Evolutionary conservation across 1,140 invertebrate species (phyloP), one percentile per base, ranked within the genome.

Genomic region (Calephelis nemesis): DNA sequence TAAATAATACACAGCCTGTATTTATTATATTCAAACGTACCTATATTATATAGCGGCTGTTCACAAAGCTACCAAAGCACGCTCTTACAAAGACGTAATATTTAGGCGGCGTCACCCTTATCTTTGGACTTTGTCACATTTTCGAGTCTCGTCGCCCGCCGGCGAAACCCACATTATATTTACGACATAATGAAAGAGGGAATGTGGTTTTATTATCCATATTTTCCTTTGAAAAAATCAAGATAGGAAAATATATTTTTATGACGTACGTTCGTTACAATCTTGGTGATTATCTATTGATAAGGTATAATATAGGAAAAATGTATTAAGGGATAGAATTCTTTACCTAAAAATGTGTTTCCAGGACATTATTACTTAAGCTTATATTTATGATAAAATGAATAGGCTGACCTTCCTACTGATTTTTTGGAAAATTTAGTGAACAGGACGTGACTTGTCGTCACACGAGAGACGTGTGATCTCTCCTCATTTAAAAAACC

Each of bases 111-210:
- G 54, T 40, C 39, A 60, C 39, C 54, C 54, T 60, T 60, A 40
- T 60, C 54, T 60, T 11, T 40, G 54, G 19, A 58, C 39, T 60
- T 58, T n/a, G 54, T 39, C 54, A 13, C 54, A 4, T 60, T 40
- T 40, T 60, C 30, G 54, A 60, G 54, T 60, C 54, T 60, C 30
- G 54, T 40, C 54, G 54, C 12, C 54, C 19, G 54, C 6, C 54
- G 54, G 54, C 30, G 54, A 60, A 40, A 60, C 30, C 30, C 54
- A 60, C 54, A 60, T 60, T 60, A 60, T 12, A 60, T 60, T 60
- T 40, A 60, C 19, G 54, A n/a, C 39, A 60, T 60, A 39, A 60
- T 60, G 39, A 60, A 60, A 40, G 19, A 60, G 30, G 7, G 54
- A 40, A 60, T 60, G 7, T 60, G 54, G 30, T 60, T 60, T 60